Evolutionary conservation across 1,140 invertebrate genomes (phyloP).

Genomic region (Listronotus bonariensis): DNA sequence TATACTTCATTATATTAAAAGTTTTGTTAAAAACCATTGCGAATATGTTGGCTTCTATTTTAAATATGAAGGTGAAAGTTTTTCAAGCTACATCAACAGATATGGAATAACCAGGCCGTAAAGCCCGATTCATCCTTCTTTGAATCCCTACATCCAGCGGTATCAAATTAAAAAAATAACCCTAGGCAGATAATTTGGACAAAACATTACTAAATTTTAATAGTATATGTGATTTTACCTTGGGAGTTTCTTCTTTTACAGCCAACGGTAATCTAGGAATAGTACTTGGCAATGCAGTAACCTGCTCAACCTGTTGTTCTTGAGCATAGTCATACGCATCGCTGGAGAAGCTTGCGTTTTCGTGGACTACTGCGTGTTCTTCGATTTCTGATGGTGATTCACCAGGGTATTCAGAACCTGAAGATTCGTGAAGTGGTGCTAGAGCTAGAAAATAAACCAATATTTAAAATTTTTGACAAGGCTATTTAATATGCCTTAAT

Average conservation of each 20-base stretch:
- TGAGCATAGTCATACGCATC: conserved; percentile 60
- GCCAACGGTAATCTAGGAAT: conserved; percentile 23
- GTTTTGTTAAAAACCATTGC: too few species aligned
- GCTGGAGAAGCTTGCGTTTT: conserved; percentile 63
- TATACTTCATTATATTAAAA: too few species aligned
- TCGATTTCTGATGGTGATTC: conserved; percentile 83
- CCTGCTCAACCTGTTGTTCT: conserved; percentile 27
- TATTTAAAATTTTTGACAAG: too few species aligned
- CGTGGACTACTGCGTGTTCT: conserved; percentile 69
- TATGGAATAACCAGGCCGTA: too few species aligned
- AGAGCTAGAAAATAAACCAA: conserved; percentile 5
- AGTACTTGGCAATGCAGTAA: conserved; percentile 23
- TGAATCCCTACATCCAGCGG: too few species aligned
- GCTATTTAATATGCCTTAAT: too few species aligned
- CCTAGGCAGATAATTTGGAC: too few species aligned
- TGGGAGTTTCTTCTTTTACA: conserved; percentile 29
- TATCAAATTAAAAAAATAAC: too few species aligned
- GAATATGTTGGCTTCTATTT: too few species aligned
- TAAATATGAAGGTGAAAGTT: too few species aligned
- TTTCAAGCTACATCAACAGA: too few species aligned
- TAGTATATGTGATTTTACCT: conserved; percentile 1
- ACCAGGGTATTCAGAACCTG: conserved; percentile 87
- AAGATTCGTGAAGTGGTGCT: conserved; percentile 72
- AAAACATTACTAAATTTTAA: neutral
- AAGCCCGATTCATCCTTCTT: too few species aligned